These are phyloP conservation scores for Calameuta idolon DNA, from an alignment of 2,888 invertebrate species.

Conservation along the genomic window DNA sequence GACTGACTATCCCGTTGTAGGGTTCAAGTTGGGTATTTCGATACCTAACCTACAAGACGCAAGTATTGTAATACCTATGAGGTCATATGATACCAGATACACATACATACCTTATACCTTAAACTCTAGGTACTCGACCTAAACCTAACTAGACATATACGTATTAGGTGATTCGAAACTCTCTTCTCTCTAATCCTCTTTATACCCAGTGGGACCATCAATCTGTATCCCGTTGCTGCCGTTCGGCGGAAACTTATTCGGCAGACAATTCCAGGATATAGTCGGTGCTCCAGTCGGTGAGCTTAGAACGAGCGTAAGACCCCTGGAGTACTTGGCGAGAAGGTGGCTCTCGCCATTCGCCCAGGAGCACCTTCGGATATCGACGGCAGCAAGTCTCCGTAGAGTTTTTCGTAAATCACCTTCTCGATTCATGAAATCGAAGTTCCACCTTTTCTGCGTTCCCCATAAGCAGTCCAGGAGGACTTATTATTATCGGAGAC, in stretches of 20 bases:
- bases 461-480: background rate
- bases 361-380: background rate
- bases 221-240: constrained; percentile 32
- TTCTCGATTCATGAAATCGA: background rate
- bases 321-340: background rate
- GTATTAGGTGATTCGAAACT: background rate
- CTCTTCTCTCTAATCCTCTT: background rate
- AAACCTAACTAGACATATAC: background rate
- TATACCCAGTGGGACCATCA: constrained; percentile 21
- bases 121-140: background rate
- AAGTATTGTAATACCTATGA: background rate
- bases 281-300: background rate
- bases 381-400: background rate
- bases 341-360: background rate
- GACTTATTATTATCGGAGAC: background rate
- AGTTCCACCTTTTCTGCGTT: background rate
- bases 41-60: background rate
- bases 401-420: background rate
- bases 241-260: constrained; percentile 32
- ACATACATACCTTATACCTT: background rate
- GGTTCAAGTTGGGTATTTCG: constrained; percentile 11
- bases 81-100: background rate
- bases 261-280: constrained; percentile 7
- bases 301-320: background rate
- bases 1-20: constrained; percentile 11